Evolutionary conservation across 1,140 invertebrate species (phyloP).

Genomic region (Camponotus floridanus): DNA sequence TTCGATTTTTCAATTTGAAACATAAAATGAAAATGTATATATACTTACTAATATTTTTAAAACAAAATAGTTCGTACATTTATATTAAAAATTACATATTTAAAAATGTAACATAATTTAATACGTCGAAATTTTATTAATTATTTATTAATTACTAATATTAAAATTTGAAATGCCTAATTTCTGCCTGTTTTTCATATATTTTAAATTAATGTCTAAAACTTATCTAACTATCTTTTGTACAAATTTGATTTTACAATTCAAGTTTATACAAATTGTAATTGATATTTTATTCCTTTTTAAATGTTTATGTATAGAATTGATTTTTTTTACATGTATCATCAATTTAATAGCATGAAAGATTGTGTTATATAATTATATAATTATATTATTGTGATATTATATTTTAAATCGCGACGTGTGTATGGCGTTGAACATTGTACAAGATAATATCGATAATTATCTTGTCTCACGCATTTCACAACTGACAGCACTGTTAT

Average conservation of each 20-base stretch:
- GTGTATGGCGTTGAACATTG: conserved; percentile 1
- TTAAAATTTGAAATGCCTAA: not conserved
- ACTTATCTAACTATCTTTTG: too few relatives aligned
- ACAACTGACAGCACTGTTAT: conserved; percentile 32
- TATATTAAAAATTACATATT: not conserved
- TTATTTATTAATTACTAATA: not conserved
- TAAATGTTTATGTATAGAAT: not conserved
- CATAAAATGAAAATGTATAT: not conserved
- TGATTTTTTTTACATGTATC: not conserved
- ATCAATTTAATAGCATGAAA: not conserved
- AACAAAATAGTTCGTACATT: not conserved
- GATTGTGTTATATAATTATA: not conserved
- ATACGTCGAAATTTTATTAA: not conserved
- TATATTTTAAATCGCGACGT: conserved; percentile 12
- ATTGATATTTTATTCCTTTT: not conserved
- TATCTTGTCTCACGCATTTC: conserved; percentile 14
- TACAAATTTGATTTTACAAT: not conserved
- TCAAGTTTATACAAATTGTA: not conserved
- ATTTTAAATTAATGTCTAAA: not conserved
- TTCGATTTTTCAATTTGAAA: conserved; percentile 10
- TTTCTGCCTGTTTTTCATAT: not conserved
- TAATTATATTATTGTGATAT: conserved; percentile 27
- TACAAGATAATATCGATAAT: not conserved
- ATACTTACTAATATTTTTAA: not conserved
- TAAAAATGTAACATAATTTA: not conserved